Percentiles rank a stretch among this genome's conserved stretches.
These are phyloP conservation scores for Pholis gunnellus DNA, from an alignment of 2,113 vertebrate genomes.

Conservation along the genomic window DNA sequence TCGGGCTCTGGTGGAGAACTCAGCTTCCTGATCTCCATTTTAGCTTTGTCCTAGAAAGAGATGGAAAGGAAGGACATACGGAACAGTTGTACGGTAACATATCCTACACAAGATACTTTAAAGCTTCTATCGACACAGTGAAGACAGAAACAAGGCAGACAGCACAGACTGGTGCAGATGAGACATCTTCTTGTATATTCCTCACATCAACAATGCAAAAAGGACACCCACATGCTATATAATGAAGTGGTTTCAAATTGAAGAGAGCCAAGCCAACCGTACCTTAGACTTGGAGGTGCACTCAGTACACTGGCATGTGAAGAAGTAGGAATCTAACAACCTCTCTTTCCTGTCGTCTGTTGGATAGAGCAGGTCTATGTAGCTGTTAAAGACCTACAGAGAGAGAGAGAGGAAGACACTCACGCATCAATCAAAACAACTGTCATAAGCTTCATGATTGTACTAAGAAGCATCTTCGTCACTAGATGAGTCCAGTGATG, in stretches of 20 bases:
- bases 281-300: slow-evolving; percentile 93
- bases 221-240: not conserved
- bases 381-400: slow-evolving; percentile 94
- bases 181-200: not conserved
- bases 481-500: not conserved
- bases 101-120: not conserved
- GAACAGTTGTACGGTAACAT: not conserved
- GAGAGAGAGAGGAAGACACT: not conserved
- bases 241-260: not conserved
- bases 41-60: slow-evolving; percentile 88
- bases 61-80: not conserved
- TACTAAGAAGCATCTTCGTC: not conserved
- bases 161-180: not conserved
- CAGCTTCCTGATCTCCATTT: slow-evolving; percentile 90
- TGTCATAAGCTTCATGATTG: not conserved
- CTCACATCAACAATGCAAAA: not conserved
- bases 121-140: too few relatives aligned
- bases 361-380: slow-evolving; percentile 98
- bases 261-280: slow-evolving; percentile 8
- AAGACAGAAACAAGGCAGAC: not conserved
- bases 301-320: slow-evolving; percentile 92
- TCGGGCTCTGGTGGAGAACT: slow-evolving; percentile 85
- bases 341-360: slow-evolving; percentile 95
- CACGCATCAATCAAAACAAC: not conserved
- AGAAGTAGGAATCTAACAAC: slow-evolving; percentile 93